Percentiles rank a stretch among this genome's conserved stretches.
Conservation (phyloP, 1,140 invertebrate species). For the Lethrus apterus region DNA sequence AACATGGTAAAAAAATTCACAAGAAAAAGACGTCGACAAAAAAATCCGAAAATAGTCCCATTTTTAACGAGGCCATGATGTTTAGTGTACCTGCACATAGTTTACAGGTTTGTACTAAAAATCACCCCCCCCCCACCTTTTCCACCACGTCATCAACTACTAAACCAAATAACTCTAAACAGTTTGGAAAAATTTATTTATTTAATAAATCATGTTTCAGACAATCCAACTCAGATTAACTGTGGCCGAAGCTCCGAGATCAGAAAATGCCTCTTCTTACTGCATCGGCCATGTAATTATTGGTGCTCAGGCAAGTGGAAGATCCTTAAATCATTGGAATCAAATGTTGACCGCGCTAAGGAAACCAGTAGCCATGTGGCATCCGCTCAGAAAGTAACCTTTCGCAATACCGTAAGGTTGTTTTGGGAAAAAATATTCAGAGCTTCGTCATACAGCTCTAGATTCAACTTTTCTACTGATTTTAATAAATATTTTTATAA, state of each 20-base stretch:
- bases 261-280: constrained; percentile 36
- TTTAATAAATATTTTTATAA: not conserved
- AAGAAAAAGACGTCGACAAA: constrained; percentile 70
- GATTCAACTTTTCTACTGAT: too few relatives aligned
- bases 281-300: constrained; percentile 68
- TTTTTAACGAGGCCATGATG: constrained; percentile 75
- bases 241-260: constrained; percentile 39
- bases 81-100: constrained; percentile 64
- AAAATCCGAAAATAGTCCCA: constrained; percentile 59
- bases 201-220: constrained; percentile 42
- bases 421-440: not conserved
- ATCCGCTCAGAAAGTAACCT: constrained; percentile 64
- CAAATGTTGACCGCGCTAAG: constrained; percentile 75
- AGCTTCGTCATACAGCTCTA: too few relatives aligned
- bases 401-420: not conserved
- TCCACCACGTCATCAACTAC: too few relatives aligned
- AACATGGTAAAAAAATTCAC: constrained; percentile 67
- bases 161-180: too few relatives aligned
- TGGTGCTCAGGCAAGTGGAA: constrained; percentile 58
- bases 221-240: constrained; percentile 64
- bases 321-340: constrained; percentile 70
- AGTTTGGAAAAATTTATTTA: too few relatives aligned
- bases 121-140: not conserved
- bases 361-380: constrained; percentile 80
- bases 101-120: constrained; percentile 46